phyloP scores from a whole-genome alignment of 2,113 vertebrate species.

The Trogon surrucura region DNA sequence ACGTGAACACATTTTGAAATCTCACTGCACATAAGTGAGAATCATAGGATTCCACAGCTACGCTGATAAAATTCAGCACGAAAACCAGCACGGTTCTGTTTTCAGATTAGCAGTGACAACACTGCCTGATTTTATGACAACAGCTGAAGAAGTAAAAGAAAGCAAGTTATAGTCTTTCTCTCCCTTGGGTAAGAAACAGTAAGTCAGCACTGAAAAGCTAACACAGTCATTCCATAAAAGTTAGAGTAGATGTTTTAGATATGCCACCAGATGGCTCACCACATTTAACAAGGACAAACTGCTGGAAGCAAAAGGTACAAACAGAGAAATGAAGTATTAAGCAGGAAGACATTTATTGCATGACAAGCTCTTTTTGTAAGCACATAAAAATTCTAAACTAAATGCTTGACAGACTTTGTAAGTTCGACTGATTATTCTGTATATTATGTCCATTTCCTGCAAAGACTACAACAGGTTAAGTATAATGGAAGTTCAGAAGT shows the following conservation, averaged over 20 bases:
- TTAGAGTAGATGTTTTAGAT: neutral
- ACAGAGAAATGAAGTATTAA: neutral
- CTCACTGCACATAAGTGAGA: neutral
- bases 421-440: neutral
- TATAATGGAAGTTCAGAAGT: neutral
- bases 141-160: neutral
- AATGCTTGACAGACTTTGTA: neutral
- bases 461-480: neutral
- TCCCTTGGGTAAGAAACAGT: neutral
- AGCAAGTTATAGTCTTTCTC: neutral
- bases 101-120: neutral
- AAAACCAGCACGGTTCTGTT: neutral
- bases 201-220: neutral
- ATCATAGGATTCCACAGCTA: neutral
- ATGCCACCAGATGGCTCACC: constrained; percentile 39
- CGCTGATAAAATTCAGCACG: neutral
- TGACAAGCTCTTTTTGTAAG: neutral
- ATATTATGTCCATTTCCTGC: neutral
- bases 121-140: neutral
- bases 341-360: neutral
- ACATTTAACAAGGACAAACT: neutral
- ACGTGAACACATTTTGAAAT: neutral
- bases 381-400: neutral
- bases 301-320: neutral
- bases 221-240: neutral